These are phyloP conservation scores for Micropoecilia bifurca DNA, from an alignment of 2,797 vertebrate species.

Conservation along the genomic window DNA sequence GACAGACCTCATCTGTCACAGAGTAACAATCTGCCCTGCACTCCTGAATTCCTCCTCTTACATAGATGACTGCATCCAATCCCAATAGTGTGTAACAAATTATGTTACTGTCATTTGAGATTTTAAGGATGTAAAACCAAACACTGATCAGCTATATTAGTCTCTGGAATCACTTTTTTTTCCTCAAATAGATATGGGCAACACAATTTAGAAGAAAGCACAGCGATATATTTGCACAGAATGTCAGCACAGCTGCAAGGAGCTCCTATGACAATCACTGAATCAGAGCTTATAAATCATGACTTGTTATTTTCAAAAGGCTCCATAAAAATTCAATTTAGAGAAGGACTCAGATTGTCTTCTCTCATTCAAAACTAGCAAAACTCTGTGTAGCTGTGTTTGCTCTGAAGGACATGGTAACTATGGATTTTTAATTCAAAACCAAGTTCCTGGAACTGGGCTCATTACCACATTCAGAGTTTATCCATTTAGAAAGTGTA, in stretches of 20 bases:
- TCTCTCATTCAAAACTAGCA: slow-evolving; percentile 35
- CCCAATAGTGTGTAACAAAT: slow-evolving; percentile 49
- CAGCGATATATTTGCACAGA: slow-evolving; percentile 20
- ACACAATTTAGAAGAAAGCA: slow-evolving; percentile 27
- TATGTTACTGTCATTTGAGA: slow-evolving; percentile 46
- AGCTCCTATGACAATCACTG: slow-evolving; percentile 38
- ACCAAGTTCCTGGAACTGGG: slow-evolving; percentile 13
- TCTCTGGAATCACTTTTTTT: slow-evolving; percentile 32
- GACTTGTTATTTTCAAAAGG: slow-evolving; percentile 40
- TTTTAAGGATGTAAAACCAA: slow-evolving; percentile 42
- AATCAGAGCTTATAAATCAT: slow-evolving; percentile 53
- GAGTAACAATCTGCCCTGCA: slow-evolving; percentile 68
- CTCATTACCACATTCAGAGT: slow-evolving; percentile 37
- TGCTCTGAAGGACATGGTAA: slow-evolving; percentile 44
- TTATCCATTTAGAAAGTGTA: slow-evolving; percentile 33
- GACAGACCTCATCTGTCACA: slow-evolving; percentile 78
- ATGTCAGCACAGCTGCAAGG: slow-evolving; percentile 34
- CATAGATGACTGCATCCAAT: slow-evolving; percentile 57
- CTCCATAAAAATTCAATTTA: slow-evolving; percentile 51
- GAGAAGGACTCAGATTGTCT: slow-evolving; percentile 30
- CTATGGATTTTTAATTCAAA: slow-evolving; percentile 37
- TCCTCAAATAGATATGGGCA: slow-evolving; percentile 39
- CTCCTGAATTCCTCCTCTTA: slow-evolving; percentile 56
- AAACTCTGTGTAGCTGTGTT: slow-evolving; percentile 23
- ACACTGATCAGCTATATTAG: slow-evolving; percentile 38